Conservation (phyloP, 35 echinoderm and acorn worm species). For the Amphiura filiformis region DNA sequence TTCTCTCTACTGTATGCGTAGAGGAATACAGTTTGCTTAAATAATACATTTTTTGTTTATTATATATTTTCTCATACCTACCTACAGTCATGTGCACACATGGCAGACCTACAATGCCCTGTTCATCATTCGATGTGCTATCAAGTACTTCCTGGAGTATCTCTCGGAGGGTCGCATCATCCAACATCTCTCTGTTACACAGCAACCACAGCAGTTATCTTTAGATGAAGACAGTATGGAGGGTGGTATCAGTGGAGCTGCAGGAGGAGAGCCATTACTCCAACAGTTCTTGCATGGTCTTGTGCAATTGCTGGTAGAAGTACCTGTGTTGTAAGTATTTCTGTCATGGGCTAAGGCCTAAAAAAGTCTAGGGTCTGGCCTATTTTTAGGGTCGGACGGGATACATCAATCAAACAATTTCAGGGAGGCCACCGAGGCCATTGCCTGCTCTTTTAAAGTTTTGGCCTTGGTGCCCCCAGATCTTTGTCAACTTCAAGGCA, state of each 20-base stretch:
- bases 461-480: background rate
- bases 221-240: slow-evolving; percentile 32
- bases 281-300: slow-evolving; percentile 77
- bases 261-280: slow-evolving; percentile 47
- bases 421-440: too few relatives aligned
- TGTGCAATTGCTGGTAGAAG: slow-evolving; percentile 77
- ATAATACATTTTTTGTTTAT: too few relatives aligned
- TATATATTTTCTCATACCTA: too few relatives aligned
- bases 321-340: slow-evolving; percentile 91
- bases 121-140: slow-evolving; percentile 84
- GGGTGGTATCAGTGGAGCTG: slow-evolving; percentile 20
- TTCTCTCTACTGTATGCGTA: too few relatives aligned
- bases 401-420: too few relatives aligned
- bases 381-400: too few relatives aligned
- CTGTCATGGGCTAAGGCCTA: background rate
- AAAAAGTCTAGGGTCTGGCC: too few relatives aligned
- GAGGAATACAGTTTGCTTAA: too few relatives aligned
- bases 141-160: slow-evolving; percentile 87
- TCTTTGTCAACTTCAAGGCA: too few relatives aligned
- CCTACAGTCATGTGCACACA: slow-evolving; percentile 82
- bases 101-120: slow-evolving; percentile 99
- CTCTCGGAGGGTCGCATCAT: slow-evolving; percentile 92
- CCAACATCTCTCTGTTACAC: slow-evolving; percentile 77
- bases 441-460: background rate
- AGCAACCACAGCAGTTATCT: slow-evolving; percentile 8